Base-by-base conservation (phyloP, 2,888 invertebrate genomes). In the Parthenolecanium corni region DNA sequence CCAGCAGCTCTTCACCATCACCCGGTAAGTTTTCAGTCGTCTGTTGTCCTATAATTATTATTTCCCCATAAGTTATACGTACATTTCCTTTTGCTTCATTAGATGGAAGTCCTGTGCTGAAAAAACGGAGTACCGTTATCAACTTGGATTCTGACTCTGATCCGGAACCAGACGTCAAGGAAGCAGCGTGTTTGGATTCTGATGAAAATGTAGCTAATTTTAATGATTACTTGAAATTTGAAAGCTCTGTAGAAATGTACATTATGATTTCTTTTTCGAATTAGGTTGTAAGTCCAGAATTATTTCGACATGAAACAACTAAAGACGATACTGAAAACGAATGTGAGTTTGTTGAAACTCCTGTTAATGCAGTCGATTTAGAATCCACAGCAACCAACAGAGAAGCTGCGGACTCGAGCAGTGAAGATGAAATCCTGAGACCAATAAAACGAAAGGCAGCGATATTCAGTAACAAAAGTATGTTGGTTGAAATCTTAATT, bases 111-210 rank as follows among this genome's bases (percentile, higher is more conserved):
- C 57, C 57, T 21, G 20, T 57, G 1, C 42, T 11, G 16, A 18
- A 16, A 4, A 23, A 23, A 14, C 24, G n/a, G 9, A 24, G 3
- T 14, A 6, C 44, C 0, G 31, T 57, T 12, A 57, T 57, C 2
- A 57, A 44, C 20, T 57, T 44, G 5, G 57, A 57, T 23, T 46
- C 57, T 1, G 57, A 57, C 25, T 57, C 57, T 0, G 56, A 56
- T 4, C 38, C 40, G 3, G 53, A 40, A 18, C 16, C 18, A 14
- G 57, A 49, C 5, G 6, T 21, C 44, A 14, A 40, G 21, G n/a
- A 40, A 14, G 24, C 40, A 40, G 38, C 40, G 23, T 38, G 42
- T 24, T 54, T 42, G 2, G 54, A 31, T 31, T 31, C 31, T 31
- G 31, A 54, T n/a, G 54, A 40, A 16, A 42, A 54, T 9, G 54